Base-by-base conservation (phyloP, 2,888 invertebrate species). In the Subacronicta megacephala region DNA sequence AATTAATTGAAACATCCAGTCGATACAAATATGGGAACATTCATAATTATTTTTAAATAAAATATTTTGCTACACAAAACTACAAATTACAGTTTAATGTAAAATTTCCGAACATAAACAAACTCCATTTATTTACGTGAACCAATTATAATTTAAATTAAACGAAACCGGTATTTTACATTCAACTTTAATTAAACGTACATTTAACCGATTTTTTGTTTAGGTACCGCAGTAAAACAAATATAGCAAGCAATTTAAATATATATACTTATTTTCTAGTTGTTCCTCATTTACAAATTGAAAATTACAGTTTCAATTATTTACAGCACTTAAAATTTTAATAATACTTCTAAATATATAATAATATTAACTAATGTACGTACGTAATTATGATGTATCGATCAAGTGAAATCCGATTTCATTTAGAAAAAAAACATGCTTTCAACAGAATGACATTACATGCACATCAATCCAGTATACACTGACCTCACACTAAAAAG, bases 221-320 rank as follows among this genome's bases (percentile, higher is more conserved):
- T 57, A 75, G 75, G 78, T 65, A 58, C 50, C 37, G 66, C 62
- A 53, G 53, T 72, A 53, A 56, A 70, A 59, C 17, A 57, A 72
- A 65, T 53, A 9, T 44, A 47, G 44, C 40, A 72, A 67, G 74
- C 71, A 71, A 63, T 68, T 63, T 50, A 61, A 31, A 57, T 55
- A 60, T 59, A 60, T 59, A 58, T 55, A 55, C 90, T 92, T 92
- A 92, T 26, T n/a, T 42, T 16, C 90, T 93, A 93, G 81, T 93
- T 93, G 93, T 88, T 93, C 93, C 93, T 91, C 93, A 85, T 90
- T 90, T 90, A 91, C 88, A 89, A 83, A 83, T 84, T 79, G 75
- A 81, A 82, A 83, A 76, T 80, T 80, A 82, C 42, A 73, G 72
- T 64, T 63, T 47, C 66, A 70, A 71, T 71, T 81, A 83, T 83